Conservation (phyloP, 2,113 vertebrate genomes). For the Amphiprion percula region DNA sequence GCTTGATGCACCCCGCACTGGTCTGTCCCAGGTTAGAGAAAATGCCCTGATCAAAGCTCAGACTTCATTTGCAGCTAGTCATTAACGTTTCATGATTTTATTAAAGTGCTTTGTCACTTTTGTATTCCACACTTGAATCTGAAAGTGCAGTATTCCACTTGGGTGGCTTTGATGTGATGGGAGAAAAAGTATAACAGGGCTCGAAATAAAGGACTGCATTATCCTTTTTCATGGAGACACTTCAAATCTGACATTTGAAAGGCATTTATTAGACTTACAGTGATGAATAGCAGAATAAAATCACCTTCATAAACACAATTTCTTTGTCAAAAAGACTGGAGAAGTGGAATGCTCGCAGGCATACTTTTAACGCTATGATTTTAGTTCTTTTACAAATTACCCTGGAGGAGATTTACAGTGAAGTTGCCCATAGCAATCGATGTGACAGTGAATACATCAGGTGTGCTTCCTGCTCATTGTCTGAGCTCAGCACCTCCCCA, state of each 20-base stretch:
- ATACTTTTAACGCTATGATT: no score
- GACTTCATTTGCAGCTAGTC: not conserved
- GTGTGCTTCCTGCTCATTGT: constrained; percentile 33
- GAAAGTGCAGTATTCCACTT: not conserved
- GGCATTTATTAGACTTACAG: not conserved
- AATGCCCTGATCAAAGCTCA: not conserved
- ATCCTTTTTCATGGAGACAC: not conserved
- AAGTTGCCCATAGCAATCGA: constrained; percentile 11
- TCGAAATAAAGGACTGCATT: not conserved
- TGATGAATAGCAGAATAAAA: constrained; percentile 4
- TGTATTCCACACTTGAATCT: not conserved
- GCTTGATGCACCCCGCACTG: not conserved
- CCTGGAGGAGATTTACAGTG: not conserved
- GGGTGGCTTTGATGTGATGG: constrained; percentile 1
- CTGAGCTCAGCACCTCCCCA: constrained; percentile 31
- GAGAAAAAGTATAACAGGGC: not conserved
- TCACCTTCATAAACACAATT: not conserved
- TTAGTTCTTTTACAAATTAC: constrained; percentile 5
- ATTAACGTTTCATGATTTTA: not conserved
- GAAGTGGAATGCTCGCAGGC: not conserved
- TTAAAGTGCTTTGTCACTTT: not conserved
- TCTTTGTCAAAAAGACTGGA: not conserved
- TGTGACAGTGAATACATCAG: constrained; percentile 36
- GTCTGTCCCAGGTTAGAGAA: constrained; percentile 1
- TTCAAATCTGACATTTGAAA: constrained; percentile 8